Conservation (phyloP, 2,797 vertebrate species). For the Denticeps clupeoides region DNA sequence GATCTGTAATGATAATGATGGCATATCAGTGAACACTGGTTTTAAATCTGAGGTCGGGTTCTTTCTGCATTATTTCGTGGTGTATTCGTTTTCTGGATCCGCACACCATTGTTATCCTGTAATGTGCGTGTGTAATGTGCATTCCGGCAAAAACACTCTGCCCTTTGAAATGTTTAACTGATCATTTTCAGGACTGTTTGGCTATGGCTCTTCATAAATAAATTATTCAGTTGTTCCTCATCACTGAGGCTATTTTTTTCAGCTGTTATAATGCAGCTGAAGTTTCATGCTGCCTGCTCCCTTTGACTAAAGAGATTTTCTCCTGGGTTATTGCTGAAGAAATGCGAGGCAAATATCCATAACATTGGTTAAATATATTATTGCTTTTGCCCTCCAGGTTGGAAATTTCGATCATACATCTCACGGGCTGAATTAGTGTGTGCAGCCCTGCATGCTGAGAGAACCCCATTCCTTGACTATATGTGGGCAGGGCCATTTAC, state of each 20-base stretch:
- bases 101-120: too few relatives aligned
- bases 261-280: not conserved
- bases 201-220: not conserved
- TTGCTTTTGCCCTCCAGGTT: slow-evolving; percentile 17
- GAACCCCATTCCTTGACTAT: slow-evolving; percentile 5
- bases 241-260: not conserved
- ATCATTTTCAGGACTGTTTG: not conserved
- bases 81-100: too few relatives aligned
- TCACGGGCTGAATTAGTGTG: slow-evolving; percentile 10
- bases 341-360: slow-evolving; percentile 22
- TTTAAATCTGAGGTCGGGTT: too few relatives aligned
- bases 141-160: too few relatives aligned
- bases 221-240: not conserved
- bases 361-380: slow-evolving; percentile 19
- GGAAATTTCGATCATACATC: slow-evolving; percentile 14
- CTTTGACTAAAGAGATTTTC: slow-evolving; percentile 17
- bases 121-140: too few relatives aligned
- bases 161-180: too few relatives aligned
- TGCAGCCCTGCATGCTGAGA: slow-evolving; percentile 16
- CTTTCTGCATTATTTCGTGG: too few relatives aligned
- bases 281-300: not conserved
- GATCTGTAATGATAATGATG: too few relatives aligned
- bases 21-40: too few relatives aligned
- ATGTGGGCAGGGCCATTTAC: slow-evolving; percentile 11
- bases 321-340: slow-evolving; percentile 11